A percentile compares a stretch with the other conserved stretches of the same genome.
These are phyloP conservation scores for Orientallactaga sibirica DNA, from an alignment of 2,797 vertebrate genomes.

Conservation along the genomic window DNA sequence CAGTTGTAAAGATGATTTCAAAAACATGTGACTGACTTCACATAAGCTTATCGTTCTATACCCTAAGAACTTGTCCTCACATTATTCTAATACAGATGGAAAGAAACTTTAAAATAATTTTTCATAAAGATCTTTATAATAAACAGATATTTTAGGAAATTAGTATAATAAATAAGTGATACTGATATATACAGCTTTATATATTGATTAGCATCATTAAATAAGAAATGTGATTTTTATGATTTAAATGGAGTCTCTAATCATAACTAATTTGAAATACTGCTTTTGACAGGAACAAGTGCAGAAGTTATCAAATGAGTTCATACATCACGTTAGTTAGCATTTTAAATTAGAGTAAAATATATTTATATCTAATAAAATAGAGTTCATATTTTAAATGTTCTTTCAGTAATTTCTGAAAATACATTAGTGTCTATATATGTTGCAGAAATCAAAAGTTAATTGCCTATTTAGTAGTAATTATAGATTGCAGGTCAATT, in stretches of 20 bases:
- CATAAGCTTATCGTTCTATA: slow-evolving; percentile 16
- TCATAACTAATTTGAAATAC: slow-evolving; percentile 58
- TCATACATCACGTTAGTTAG: slow-evolving; percentile 11
- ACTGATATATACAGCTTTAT: slow-evolving; percentile 7
- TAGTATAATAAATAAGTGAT: slow-evolving; percentile 4
- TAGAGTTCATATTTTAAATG: neutral
- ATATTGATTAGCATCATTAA: neutral
- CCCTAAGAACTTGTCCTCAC: neutral
- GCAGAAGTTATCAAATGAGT: slow-evolving; percentile 21
- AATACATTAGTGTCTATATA: neutral
- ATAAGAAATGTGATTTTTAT: slow-evolving; percentile 38
- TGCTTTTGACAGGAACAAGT: slow-evolving; percentile 47
- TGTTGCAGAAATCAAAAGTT: slow-evolving; percentile 31
- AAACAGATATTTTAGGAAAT: slow-evolving; percentile 39
- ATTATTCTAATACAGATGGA: slow-evolving; percentile 25
- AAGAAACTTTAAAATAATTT: slow-evolving; percentile 34
- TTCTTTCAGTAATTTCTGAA: slow-evolving; percentile 46
- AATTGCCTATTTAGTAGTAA: slow-evolving; percentile 44
- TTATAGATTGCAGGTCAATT: slow-evolving; percentile 33
- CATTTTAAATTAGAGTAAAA: slow-evolving; percentile 56
- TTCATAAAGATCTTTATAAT: slow-evolving; percentile 49
- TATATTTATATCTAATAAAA: slow-evolving; percentile 57
- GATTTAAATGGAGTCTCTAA: slow-evolving; percentile 50
- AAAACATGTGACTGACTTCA: slow-evolving; percentile 33
- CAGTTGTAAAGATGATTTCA: slow-evolving; percentile 25